Evolutionary conservation across 2,888 invertebrate species (phyloP), one percentile per base, ranked within the genome.

Genomic region (Linnaemya vulpina): DNA sequence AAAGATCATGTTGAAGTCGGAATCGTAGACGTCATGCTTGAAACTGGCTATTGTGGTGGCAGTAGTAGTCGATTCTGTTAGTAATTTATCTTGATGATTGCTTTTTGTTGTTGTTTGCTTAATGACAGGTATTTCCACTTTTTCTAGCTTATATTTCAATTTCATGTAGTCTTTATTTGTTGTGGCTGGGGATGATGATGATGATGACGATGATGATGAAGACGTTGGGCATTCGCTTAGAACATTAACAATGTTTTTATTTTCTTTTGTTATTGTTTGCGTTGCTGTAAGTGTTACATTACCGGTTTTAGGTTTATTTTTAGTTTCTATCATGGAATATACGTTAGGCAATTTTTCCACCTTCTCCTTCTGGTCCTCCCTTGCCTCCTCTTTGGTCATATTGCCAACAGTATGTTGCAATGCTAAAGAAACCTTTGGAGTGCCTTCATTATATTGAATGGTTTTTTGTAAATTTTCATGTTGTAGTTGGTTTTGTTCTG

Each of bases 41-140:
- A 70, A 22, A 70, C 15, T 53, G 30, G 38, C 25, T 8, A 40
- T 38, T 53, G 77, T 68, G 40, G 76, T 67, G 30, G 38, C 40
- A 63, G 43, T 35, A 20, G 65, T 35, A 40, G 55, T 67, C 40
- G 51, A 51, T 73, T 51, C 67, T 40, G 60, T 22, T 53, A 71
- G 80, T 53, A 82, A 78, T 78, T 82, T 82, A 85, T 82, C 74
- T 84, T 81, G 20, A 38, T 55, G 11, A 10, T 70, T 55, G 22
- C 38, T 53, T 46, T 46, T 78, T 67, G 53, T 60, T 73, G 71
- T 43, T 70, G 25, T 38, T 70, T 43, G 53, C 53, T 63, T 81
- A 53, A 74, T 76, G 82, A 78, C 82, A 83, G 76, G 76, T 80
- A 84, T 81, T 84, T 87, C 83, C 81, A 80, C 79, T 83, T 86